Percentiles rank a stretch among this genome's conserved stretches.
phyloP scores from a whole-genome alignment of 2,888 invertebrate genomes.

The Suillia variegata region DNA sequence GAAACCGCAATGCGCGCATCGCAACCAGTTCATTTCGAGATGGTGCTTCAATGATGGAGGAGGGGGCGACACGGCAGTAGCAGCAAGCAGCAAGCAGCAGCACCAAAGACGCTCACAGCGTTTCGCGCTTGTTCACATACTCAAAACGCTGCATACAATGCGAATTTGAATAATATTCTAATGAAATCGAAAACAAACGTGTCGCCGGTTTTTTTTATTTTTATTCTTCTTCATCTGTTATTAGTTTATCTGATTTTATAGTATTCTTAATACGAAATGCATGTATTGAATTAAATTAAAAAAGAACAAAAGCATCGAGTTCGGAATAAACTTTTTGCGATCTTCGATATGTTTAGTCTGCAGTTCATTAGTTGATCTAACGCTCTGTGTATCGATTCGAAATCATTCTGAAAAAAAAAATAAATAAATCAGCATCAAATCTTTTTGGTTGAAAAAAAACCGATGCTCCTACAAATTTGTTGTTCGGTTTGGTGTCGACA shows the following conservation, averaged over 20 bases:
- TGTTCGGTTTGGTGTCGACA: constrained; percentile 19
- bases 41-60: no score
- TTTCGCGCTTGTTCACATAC: background rate
- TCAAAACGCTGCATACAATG: background rate
- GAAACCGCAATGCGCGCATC: constrained; percentile 10
- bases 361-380: no score
- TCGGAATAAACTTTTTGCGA: no score
- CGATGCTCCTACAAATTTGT: no score
- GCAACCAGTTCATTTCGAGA: constrained; percentile 18
- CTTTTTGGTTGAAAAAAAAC: no score
- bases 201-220: background rate
- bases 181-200: constrained; percentile 3
- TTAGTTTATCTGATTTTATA: background rate
- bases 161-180: constrained; percentile 19
- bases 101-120: background rate
- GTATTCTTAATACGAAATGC: constrained; percentile 9
- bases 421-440: no score
- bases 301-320: background rate
- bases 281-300: background rate
- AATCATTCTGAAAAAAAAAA: no score
- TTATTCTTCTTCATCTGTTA: no score
- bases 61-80: background rate
- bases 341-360: no score
- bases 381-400: background rate
- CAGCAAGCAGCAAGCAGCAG: background rate